A percentile compares a stretch with the other conserved stretches of the same genome.
These are phyloP conservation scores for Salminus brasiliensis DNA, from an alignment of 2,113 vertebrate genomes.

Conservation along the genomic window DNA sequence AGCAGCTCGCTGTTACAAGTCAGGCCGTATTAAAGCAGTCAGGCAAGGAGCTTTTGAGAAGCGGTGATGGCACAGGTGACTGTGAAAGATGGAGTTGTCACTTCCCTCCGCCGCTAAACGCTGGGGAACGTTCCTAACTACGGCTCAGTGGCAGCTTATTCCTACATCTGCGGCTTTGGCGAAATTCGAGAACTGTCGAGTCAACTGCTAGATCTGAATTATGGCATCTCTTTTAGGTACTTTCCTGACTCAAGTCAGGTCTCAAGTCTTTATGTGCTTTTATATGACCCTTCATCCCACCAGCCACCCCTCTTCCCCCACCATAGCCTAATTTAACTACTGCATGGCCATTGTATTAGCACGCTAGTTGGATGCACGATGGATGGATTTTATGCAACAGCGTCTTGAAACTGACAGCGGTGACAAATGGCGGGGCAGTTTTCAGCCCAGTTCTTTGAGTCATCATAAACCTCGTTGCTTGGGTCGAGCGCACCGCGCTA, in stretches of 20 bases:
- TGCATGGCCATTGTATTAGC: conserved; percentile 13
- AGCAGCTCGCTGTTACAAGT: conserved; percentile 43
- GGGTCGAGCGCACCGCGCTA: not conserved
- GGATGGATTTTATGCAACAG: conserved; percentile 12
- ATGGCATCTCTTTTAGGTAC: not conserved
- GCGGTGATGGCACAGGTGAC: conserved; percentile 48
- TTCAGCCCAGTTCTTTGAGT: conserved; percentile 28
- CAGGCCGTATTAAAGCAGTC: conserved; percentile 42
- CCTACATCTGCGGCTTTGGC: not conserved
- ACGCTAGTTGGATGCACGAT: too few relatives aligned
- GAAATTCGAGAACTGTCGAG: not conserved
- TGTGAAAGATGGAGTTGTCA: conserved; percentile 33
- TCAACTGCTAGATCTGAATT: not conserved
- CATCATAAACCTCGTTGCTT: conserved; percentile 40
- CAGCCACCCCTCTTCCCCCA: too few relatives aligned
- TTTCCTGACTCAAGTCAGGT: not conserved
- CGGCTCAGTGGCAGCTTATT: not conserved
- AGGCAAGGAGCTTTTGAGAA: conserved; percentile 40
- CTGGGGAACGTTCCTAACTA: conserved; percentile 32
- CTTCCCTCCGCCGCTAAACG: conserved; percentile 20
- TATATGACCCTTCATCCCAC: not conserved
- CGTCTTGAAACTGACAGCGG: conserved; percentile 10
- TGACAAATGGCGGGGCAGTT: conserved; percentile 33
- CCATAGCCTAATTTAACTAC: conserved; percentile 16
- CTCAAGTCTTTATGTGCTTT: not conserved